Evolutionary conservation across 2,888 invertebrate genomes (phyloP), one percentile per base, ranked within the genome.

Genomic region (Pollenia griseotomentosa): DNA sequence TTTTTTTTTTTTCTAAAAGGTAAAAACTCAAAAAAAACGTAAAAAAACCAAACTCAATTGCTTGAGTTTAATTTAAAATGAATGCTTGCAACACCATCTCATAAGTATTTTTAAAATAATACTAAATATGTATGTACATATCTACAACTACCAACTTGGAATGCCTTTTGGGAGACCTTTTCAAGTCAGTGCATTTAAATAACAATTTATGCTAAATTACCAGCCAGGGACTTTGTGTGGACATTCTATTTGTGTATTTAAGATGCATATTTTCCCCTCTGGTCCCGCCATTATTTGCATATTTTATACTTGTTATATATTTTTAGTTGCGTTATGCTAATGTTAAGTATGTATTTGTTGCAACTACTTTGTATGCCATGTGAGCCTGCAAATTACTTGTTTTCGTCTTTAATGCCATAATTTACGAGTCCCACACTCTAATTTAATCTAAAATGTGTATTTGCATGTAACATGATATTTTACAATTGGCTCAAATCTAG

Each of bases 391-490:
- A 78, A 78, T 73, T 73, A 73, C 77, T 82, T 80, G 68, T 75
- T 85, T 70, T 75, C 63, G 65, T 74, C 65, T 65, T 75, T 83
- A 86, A 86, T 86, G 42, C 79, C 65, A 59, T 65, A 80, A 83
- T 86, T 86, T 86, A 86, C 68, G 83, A 83, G 79, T 33, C 79
- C 51, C 63, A 74, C 68, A 33, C 79, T 75, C 55, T 74, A 74
- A 74, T 71, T 77, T 80, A 23, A 51, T n/a, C 42, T 61, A 80
- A 80, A 74, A 65, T 61, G 23, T 19, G 9, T 16, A 83, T 70
- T 80, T 75, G 86, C 86, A 83, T 86, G 86, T 75, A 71, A 80
- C 86, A 83, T 80, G 86, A 83, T 59, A 86, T 71, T 71, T 59
- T 14, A 71, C 70, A 80, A 71, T 83, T 75, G 77, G 40, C 71